Conservation (phyloP, 2,113 vertebrate genomes). For the Leucoraja erinaceus region DNA sequence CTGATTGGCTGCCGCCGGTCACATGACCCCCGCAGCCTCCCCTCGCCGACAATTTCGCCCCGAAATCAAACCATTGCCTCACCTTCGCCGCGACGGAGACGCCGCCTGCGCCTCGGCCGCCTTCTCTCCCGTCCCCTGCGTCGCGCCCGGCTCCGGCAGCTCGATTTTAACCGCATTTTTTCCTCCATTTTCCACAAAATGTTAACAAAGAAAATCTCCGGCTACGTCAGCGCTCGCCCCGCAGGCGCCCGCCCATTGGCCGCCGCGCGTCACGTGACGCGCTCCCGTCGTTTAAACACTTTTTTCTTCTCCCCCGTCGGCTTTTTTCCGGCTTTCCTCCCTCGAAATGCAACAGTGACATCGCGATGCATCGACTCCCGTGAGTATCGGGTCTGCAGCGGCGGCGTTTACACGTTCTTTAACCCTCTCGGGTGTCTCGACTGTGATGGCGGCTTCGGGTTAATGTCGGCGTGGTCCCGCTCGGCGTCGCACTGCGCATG, state of each 20-base stretch:
- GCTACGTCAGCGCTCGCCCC: conserved; percentile 33
- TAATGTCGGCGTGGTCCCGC: conserved; percentile 26
- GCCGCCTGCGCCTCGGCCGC: background rate
- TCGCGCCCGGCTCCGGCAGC: background rate
- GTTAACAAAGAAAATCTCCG: conserved; percentile 30
- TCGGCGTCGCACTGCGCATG: background rate
- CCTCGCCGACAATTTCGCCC: background rate
- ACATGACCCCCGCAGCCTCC: conserved; percentile 28
- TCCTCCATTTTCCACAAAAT: conserved; percentile 29
- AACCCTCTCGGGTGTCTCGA: conserved; percentile 33
- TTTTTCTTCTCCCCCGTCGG: background rate
- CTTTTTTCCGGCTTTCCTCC: background rate
- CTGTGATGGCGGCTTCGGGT: conserved; percentile 35
- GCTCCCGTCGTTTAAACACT: background rate
- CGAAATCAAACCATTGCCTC: background rate
- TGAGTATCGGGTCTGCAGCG: background rate
- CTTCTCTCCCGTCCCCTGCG: background rate
- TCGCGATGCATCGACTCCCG: background rate
- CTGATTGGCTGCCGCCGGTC: conserved; percentile 12
- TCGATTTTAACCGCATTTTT: background rate
- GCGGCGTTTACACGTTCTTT: conserved; percentile 1
- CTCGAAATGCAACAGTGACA: conserved; percentile 18
- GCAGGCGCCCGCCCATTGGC: conserved; percentile 22
- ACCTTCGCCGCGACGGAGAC: background rate
- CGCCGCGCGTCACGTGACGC: background rate